phyloP scores from a whole-genome alignment of 2,888 invertebrate species.

The Acrocyrtus sp. region DNA sequence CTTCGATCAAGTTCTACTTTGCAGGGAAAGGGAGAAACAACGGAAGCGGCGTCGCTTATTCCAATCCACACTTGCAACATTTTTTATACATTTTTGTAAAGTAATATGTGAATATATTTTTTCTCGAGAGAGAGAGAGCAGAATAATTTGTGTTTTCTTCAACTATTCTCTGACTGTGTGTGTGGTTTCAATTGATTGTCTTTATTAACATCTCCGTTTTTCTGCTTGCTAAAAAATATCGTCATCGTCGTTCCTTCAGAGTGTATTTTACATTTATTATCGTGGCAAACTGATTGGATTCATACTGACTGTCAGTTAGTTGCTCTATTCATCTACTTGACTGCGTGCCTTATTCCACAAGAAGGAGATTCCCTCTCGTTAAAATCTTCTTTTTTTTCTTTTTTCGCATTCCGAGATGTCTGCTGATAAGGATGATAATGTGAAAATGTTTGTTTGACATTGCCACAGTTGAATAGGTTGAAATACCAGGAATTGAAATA shows the following conservation, averaged over 20 bases:
- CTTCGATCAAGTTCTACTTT: conserved; percentile 1
- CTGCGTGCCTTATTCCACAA: background rate
- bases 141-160: conserved; percentile 29
- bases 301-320: conserved; percentile 30
- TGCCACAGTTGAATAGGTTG: background rate
- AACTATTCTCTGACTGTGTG: background rate
- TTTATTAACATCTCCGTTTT: conserved; percentile 12
- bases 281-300: conserved; percentile 21
- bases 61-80: conserved; percentile 17
- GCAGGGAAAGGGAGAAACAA: background rate
- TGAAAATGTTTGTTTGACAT: background rate
- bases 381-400: background rate
- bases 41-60: conserved; percentile 33
- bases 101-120: conserved; percentile 44
- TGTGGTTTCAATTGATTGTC: conserved; percentile 32
- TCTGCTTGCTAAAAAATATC: background rate
- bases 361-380: background rate
- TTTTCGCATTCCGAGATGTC: conserved; percentile 3
- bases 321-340: conserved; percentile 8
- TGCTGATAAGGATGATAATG: background rate
- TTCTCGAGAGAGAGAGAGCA: background rate
- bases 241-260: background rate
- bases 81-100: background rate
- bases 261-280: background rate
- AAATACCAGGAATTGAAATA: conserved; percentile 2